phyloP scores from a whole-genome alignment of 2,797 vertebrate species.

The Enteromius argenteus region DNA sequence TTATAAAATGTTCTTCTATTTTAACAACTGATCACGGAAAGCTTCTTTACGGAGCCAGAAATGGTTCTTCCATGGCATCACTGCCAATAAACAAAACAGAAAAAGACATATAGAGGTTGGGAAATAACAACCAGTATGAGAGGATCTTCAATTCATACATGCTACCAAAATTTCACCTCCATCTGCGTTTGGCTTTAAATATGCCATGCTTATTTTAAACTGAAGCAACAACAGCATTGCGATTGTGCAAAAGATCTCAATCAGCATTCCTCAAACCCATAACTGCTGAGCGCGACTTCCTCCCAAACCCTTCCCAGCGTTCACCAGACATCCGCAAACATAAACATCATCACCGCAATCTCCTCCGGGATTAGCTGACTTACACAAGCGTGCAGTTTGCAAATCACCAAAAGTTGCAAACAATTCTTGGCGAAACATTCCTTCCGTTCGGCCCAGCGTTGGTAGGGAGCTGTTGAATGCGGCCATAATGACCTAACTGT shows the following conservation, averaged over 20 bases:
- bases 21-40: background rate
- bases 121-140: background rate
- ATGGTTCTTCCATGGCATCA: background rate
- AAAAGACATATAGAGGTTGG: background rate
- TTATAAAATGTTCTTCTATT: background rate
- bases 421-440: background rate
- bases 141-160: conserved; percentile 1
- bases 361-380: conserved; percentile 30
- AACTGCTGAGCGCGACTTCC: conserved; percentile 24
- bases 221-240: conserved; percentile 27
- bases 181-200: conserved; percentile 18
- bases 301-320: conserved; percentile 31
- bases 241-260: conserved; percentile 33
- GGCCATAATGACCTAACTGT: conserved; percentile 22
- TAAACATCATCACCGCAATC: conserved; percentile 46
- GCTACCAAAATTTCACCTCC: conserved; percentile 11
- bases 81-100: background rate
- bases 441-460: background rate
- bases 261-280: conserved; percentile 42
- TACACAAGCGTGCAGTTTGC: conserved; percentile 17
- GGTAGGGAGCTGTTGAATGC: conserved; percentile 33
- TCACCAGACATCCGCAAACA: conserved; percentile 46
- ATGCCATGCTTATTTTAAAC: conserved; percentile 40
- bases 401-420: background rate
- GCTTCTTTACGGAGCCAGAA: background rate